Base-by-base conservation (phyloP, 2,888 invertebrate species). In the Chrysopilus asiliformis region DNA sequence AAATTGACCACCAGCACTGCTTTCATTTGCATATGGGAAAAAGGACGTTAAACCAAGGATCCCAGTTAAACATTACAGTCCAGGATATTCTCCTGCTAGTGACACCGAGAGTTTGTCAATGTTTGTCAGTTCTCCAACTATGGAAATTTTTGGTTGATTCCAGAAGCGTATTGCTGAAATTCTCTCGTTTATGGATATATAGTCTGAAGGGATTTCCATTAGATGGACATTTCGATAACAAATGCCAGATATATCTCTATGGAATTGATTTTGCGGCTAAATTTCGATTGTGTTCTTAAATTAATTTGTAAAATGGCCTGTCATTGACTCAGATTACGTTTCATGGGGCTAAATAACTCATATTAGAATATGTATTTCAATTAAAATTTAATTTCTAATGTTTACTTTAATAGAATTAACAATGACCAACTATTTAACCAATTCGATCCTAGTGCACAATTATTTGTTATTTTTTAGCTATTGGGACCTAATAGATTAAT, bases 61-160 rank as follows among this genome's bases (percentile, higher is more conserved):
- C 35, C 36, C 19, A 22, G 30, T 36, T 36, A 35, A 35, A 30
- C 31, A 18, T 17, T 34, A 25, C 25, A 27, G 13, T 25, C 25
- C 20, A 15, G 30, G 22, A 13, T 25, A 15, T 12, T 38, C 26
- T 25, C 13, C 34, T 41, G 41, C 25, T 27, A 15, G 34, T 41
- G 41, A 41, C 41, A 38, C 35, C 29, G 38, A 41, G 41, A 38
- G 41, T 38, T 32, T 37, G 35, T 41, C 38, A 41, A 40, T 40
- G 39, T 38, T 34, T 34, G 38, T 28, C 31, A 31, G 36, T 22
- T 36, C 28, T 29, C 14, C 14, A 10, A 13, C 24, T 13, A 15
- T 25, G 15, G 13, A 25, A 27, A 18, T 26, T 34, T 18, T 34
- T 4, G n/a, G 34, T 27, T 12, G 34, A 7, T 27, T 7, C 26